A percentile compares a stretch with the other conserved stretches of the same genome.
These are phyloP conservation scores for Dendrolimus punctatus DNA, from an alignment of 1,140 invertebrate genomes.

Conservation along the genomic window DNA sequence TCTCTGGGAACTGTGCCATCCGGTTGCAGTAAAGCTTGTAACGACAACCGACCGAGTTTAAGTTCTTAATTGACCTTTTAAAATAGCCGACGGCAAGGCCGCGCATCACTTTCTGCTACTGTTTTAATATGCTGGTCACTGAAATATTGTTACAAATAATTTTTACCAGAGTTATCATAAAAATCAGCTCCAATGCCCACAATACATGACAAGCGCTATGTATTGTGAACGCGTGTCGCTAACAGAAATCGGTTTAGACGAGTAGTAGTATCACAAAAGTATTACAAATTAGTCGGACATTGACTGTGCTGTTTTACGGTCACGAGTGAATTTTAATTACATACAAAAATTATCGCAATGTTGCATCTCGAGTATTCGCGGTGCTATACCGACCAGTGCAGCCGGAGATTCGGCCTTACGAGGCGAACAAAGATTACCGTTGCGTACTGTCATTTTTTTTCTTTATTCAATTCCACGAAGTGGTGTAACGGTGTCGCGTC, in stretches of 20 bases:
- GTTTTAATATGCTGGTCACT: conserved; percentile 1
- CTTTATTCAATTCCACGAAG: conserved; percentile 63
- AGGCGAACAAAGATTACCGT: conserved; percentile 59
- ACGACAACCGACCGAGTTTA: conserved; percentile 43
- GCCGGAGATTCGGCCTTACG: conserved; percentile 33
- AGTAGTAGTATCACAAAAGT: too few relatives aligned
- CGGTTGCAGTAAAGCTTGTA: conserved; percentile 39
- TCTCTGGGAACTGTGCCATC: conserved; percentile 61
- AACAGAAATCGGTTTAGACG: too few relatives aligned
- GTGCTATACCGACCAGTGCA: conserved; percentile 29
- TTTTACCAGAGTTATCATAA: too few relatives aligned
- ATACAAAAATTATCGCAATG: conserved; percentile 18
- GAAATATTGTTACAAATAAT: too few relatives aligned
- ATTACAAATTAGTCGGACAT: background rate
- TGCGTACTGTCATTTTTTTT: conserved; percentile 43
- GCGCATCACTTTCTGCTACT: background rate
- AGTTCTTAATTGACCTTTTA: conserved; percentile 50
- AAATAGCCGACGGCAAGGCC: conserved; percentile 12
- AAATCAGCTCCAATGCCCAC: too few relatives aligned
- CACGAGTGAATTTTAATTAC: conserved; percentile 31
- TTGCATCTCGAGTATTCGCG: conserved; percentile 17
- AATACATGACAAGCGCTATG: too few relatives aligned
- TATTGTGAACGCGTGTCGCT: too few relatives aligned
- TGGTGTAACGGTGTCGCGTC: conserved; percentile 58
- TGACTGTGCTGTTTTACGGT: conserved; percentile 8